These are phyloP conservation scores for Cylindroiulus punctatus DNA, from an alignment of 2,888 invertebrate genomes.

Conservation along the genomic window DNA sequence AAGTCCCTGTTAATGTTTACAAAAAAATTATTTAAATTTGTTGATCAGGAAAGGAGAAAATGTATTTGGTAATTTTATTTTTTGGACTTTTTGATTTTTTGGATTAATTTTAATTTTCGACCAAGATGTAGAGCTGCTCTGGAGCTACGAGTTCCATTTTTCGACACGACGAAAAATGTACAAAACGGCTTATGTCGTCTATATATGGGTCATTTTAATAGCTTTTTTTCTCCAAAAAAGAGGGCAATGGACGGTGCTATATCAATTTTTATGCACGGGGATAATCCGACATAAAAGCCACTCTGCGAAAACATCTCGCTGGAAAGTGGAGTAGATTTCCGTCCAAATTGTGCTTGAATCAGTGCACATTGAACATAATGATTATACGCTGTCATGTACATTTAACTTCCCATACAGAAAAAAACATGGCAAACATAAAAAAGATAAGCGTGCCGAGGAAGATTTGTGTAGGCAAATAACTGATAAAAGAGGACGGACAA, in stretches of 20 bases:
- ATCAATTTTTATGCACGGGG: constrained; percentile 19
- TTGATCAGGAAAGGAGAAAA: no score
- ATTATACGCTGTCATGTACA: constrained; percentile 43
- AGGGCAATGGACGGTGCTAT: constrained; percentile 30
- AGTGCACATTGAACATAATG: constrained; percentile 43
- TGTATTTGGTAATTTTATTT: no score
- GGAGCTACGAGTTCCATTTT: not conserved
- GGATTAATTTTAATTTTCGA: no score
- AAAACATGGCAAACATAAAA: not conserved
- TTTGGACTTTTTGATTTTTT: no score
- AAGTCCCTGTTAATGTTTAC: no score
- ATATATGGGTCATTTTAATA: not conserved
- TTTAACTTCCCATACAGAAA: not conserved
- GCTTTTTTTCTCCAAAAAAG: not conserved
- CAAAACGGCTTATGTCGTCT: not conserved
- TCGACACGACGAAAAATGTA: not conserved
- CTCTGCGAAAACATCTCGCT: not conserved
- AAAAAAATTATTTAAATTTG: no score
- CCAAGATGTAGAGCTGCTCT: no score
- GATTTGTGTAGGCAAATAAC: constrained; percentile 1
- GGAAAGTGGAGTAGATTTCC: constrained; percentile 23
- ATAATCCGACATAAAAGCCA: constrained; percentile 7
- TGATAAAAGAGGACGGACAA: not conserved
- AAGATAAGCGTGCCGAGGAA: constrained; percentile 17
- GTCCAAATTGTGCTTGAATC: constrained; percentile 32